Percentiles rank a stretch among this genome's conserved stretches.
phyloP scores from a whole-genome alignment of 2,888 invertebrate species.

The Icerya purchasi region DNA sequence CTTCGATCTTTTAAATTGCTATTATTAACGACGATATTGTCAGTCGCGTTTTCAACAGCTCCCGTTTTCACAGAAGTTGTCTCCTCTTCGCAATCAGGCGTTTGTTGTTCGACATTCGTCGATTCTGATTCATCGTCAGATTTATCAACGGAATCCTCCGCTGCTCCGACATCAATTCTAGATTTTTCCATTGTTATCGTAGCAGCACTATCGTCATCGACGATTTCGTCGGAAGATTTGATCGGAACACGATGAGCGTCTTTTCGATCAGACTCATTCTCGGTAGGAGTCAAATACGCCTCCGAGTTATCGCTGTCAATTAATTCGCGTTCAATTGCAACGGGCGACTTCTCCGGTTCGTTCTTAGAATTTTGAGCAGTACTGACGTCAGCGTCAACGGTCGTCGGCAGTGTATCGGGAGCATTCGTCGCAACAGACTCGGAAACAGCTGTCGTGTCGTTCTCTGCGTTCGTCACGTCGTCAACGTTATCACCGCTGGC shows the following conservation, averaged over 20 bases:
- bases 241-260: constrained; percentile 5
- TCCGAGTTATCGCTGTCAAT: constrained; percentile 46
- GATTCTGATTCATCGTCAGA: not conserved
- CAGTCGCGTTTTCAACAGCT: no score
- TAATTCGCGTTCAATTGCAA: constrained; percentile 28
- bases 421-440: not conserved
- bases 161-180: no score
- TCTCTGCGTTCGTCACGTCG: not conserved
- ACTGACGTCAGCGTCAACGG: not conserved
- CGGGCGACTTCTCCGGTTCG: not conserved
- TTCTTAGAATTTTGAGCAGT: no score
- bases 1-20: no score
- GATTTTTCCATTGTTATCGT: no score
- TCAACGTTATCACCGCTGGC: not conserved
- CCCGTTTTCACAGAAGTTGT: no score
- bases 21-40: no score
- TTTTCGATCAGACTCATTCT: constrained; percentile 21
- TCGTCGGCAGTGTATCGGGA: not conserved
- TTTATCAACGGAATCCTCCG: not conserved
- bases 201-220: not conserved
- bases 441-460: not conserved
- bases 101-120: no score
- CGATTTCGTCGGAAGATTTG: constrained; percentile 2
- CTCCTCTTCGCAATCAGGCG: no score
- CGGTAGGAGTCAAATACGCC: constrained; percentile 43